Evolutionary conservation across 2,113 vertebrate species (phyloP).

Genomic region (Geococcyx californianus): DNA sequence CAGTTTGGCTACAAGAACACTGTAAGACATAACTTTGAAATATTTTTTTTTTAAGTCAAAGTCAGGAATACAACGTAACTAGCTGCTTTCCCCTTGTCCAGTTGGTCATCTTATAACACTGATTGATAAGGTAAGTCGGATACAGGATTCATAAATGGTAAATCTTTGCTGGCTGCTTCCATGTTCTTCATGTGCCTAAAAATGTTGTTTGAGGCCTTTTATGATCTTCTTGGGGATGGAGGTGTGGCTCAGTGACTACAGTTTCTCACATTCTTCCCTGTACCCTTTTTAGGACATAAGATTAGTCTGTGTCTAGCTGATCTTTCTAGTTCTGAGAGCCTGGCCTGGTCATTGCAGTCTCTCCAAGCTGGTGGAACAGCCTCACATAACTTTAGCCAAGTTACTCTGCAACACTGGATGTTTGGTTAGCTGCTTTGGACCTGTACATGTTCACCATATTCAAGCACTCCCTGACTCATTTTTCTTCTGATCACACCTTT

Average conservation of each 20-base stretch:
- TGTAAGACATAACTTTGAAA: not conserved
- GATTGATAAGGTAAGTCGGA: not conserved
- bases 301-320: not conserved
- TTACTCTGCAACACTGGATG: not conserved
- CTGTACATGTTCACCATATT: accelerated
- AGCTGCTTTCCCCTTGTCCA: not conserved
- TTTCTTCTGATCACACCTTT: not conserved
- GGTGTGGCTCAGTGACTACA: not conserved
- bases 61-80: not conserved
- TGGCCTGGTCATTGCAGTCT: not conserved
- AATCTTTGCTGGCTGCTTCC: not conserved
- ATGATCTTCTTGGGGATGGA: not conserved
- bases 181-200: not conserved
- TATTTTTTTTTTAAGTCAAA: not conserved
- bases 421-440: not conserved
- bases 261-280: not conserved
- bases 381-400: not conserved
- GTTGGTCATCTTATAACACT: not conserved
- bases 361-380: not conserved
- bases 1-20: not conserved
- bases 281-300: not conserved
- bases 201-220: not conserved
- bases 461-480: no score
- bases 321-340: not conserved
- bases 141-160: not conserved